Conservation (phyloP, 2,888 invertebrate species). For the Altica lythri region DNA sequence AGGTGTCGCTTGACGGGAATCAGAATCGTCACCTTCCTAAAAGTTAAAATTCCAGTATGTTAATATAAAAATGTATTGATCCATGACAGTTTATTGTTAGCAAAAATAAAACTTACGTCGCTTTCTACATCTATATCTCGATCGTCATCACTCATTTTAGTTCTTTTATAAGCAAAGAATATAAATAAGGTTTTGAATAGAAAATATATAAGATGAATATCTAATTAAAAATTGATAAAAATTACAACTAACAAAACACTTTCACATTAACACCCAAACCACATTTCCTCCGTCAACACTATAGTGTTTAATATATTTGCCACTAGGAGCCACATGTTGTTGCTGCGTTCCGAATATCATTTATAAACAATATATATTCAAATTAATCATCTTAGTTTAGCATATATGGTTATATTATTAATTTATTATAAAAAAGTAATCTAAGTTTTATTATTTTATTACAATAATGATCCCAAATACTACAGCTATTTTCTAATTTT, state of each 20-base stretch:
- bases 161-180: constrained; percentile 5
- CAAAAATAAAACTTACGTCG: constrained; percentile 73
- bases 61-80: constrained; percentile 27
- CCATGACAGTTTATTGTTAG: constrained; percentile 22
- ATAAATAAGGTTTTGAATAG: background rate
- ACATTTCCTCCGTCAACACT: constrained; percentile 6
- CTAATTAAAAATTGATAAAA: constrained; percentile 1
- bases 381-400: too few species aligned
- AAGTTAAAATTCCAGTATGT: constrained; percentile 42
- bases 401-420: too few species aligned
- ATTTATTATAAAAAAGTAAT: too few species aligned
- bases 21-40: constrained; percentile 82
- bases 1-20: constrained; percentile 64
- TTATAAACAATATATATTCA: too few species aligned
- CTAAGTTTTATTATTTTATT: too few species aligned
- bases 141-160: constrained; percentile 89
- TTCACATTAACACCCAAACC: constrained; percentile 7
- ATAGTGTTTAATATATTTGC: too few species aligned
- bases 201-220: background rate
- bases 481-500: too few species aligned
- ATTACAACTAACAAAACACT: constrained; percentile 7
- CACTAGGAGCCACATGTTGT: too few species aligned
- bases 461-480: too few species aligned
- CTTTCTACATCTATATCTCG: constrained; percentile 94
- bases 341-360: too few species aligned